Base-by-base conservation (phyloP, 2,797 vertebrate species). In the Pipistrellus nathusii region DNA sequence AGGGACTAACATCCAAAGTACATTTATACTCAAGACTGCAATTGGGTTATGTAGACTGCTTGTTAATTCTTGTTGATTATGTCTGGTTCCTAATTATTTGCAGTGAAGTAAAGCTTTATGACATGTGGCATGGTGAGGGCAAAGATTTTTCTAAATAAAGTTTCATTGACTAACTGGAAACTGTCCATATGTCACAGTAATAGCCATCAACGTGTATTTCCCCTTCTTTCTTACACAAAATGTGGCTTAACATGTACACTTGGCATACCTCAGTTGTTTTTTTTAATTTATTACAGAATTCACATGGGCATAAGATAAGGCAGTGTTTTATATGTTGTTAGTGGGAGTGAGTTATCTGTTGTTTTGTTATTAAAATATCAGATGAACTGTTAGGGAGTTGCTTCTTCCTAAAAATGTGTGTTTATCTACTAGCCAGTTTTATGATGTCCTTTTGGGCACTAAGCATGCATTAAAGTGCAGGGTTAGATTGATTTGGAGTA, bases 401-500 rank as follows among this genome's bases (percentile, higher is more conserved):
- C 72, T 96, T 85, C 81, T 68, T 96, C 91, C 75, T 80, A 82
- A 96, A 97, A 96, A 95, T 92, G 75, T 95, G 87, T 97, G 71
- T 97, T 96, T 94, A 72, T 97, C 94, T 91, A 68, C 0, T 0
- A 95, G 96, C 95, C 82, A 73, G 76, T 97, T 97, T 96, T 95
- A 93, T 97, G 97, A 80, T 72, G 95, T 95, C 81, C 93, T 98
- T 77, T 94, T 93, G 96, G 96, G 94, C 38, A 85, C 59, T 25
- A 0, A 93, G 84, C 72, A 0, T 3, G 72, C 96, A 90, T 91
- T 96, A 46, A 93, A 82, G 96, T 85, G 68, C 1, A 3, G 18
- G 62, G 73, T 95, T 96, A 94, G 89, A 91, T 96, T 97, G 97
- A 97, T 96, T 92, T 66, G 41, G 95, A 95, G 95, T 93, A 69